phyloP scores from a whole-genome alignment of 2,888 invertebrate species.

The Villa cingulata region DNA sequence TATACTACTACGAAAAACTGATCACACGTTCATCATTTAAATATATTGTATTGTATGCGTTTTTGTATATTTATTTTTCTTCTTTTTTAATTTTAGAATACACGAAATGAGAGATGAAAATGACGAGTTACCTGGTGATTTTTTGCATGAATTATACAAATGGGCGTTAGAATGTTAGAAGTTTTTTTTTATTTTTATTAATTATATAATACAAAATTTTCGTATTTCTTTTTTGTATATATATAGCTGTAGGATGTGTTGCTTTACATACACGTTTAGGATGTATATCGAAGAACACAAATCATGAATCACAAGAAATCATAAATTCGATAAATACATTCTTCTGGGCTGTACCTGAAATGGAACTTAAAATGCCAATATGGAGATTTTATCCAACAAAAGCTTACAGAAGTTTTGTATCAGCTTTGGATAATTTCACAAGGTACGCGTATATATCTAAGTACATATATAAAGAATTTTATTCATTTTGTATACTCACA shows the following conservation, averaged over 20 bases:
- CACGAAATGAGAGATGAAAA: conserved; percentile 46
- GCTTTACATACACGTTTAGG: conserved; percentile 69
- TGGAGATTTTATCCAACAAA: conserved; percentile 61
- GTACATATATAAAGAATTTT: no score
- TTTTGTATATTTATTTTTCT: neutral
- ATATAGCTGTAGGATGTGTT: conserved; percentile 63
- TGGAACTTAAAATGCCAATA: conserved; percentile 59
- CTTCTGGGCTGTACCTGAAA: conserved; percentile 61
- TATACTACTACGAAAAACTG: no score
- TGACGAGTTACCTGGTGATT: conserved; percentile 62
- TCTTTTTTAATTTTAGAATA: conserved; percentile 38
- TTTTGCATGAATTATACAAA: conserved; percentile 77
- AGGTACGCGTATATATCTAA: conserved; percentile 34
- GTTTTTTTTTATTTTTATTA: neutral
- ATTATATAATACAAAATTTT: neutral
- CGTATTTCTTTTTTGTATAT: neutral
- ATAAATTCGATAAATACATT: conserved; percentile 64
- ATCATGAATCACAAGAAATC: conserved; percentile 59
- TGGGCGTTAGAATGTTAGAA: conserved; percentile 87
- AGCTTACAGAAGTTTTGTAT: conserved; percentile 55
- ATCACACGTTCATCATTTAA: no score
- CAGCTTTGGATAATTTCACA: conserved; percentile 57
- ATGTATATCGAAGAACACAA: conserved; percentile 45
- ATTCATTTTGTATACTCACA: no score
- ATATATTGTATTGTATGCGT: neutral